Percentiles rank a stretch among this genome's conserved stretches.
These are phyloP conservation scores for Oxyscelio sp. DNA, from an alignment of 2,888 invertebrate species.

Conservation along the genomic window DNA sequence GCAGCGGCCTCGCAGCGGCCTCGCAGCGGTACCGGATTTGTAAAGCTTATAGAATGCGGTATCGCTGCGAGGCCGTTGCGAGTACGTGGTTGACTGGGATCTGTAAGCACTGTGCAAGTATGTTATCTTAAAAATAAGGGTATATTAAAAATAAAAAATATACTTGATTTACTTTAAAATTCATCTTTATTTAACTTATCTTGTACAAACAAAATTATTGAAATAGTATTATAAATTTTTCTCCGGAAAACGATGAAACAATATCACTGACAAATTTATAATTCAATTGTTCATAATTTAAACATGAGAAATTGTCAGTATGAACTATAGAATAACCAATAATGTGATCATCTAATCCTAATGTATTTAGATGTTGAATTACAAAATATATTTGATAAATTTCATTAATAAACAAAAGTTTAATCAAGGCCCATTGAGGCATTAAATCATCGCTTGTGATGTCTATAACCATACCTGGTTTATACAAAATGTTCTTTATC, in stretches of 20 bases:
- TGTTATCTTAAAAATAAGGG: too few species aligned
- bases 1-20: too few species aligned
- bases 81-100: too few species aligned
- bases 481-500: background rate
- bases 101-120: too few species aligned
- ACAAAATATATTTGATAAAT: background rate
- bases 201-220: background rate
- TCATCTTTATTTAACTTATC: background rate
- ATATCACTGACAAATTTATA: conserved; percentile 1
- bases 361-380: background rate
- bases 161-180: background rate
- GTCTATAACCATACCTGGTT: background rate
- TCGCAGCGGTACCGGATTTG: too few species aligned
- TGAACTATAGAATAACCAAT: background rate
- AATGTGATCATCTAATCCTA: conserved; percentile 3
- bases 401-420: background rate
- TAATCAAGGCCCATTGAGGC: conserved; percentile 3
- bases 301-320: background rate
- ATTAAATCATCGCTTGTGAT: background rate
- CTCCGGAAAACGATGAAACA: conserved; percentile 2
- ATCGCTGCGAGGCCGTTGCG: too few species aligned
- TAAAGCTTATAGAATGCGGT: too few species aligned
- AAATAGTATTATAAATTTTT: background rate
- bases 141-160: too few species aligned
- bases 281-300: background rate